These are phyloP conservation scores for Geotrupes spiniger DNA, from an alignment of 2,888 invertebrate genomes.

Conservation along the genomic window DNA sequence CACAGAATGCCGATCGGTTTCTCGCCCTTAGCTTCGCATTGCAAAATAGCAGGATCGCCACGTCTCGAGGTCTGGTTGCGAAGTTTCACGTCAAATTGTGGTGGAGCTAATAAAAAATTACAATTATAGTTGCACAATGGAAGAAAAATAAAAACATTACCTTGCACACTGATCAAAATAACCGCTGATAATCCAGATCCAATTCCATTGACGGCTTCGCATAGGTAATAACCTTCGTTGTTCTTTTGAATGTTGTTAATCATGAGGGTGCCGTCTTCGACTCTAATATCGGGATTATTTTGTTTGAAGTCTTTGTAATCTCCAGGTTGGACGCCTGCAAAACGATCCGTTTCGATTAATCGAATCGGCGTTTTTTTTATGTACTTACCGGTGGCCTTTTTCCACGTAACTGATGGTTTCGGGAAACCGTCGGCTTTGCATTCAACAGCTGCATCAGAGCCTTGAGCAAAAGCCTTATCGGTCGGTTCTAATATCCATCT, in stretches of 20 bases:
- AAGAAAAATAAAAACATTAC: constrained; percentile 50
- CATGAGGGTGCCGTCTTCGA: constrained; percentile 89
- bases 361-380: constrained; percentile 9
- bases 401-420: constrained; percentile 92
- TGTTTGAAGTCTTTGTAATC: constrained; percentile 91
- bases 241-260: constrained; percentile 89
- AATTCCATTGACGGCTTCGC: constrained; percentile 94
- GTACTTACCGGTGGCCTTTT: constrained; percentile 83
- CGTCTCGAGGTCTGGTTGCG: constrained; percentile 88
- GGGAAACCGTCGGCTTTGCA: constrained; percentile 96
- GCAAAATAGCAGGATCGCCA: constrained; percentile 85
- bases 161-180: constrained; percentile 89
- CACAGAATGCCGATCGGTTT: constrained; percentile 92
- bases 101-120: constrained; percentile 65
- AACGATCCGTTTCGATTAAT: constrained; percentile 13
- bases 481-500: constrained; percentile 95
- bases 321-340: constrained; percentile 81
- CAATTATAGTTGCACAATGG: too few relatives aligned
- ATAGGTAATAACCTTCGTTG: constrained; percentile 92
- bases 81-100: constrained; percentile 89
- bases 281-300: constrained; percentile 85
- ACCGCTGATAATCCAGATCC: constrained; percentile 94
- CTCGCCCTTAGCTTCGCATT: constrained; percentile 91
- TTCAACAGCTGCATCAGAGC: constrained; percentile 90
- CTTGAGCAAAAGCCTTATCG: constrained; percentile 93